Conservation (phyloP, 2,888 invertebrate genomes). For the Cactoblastis cactorum region DNA sequence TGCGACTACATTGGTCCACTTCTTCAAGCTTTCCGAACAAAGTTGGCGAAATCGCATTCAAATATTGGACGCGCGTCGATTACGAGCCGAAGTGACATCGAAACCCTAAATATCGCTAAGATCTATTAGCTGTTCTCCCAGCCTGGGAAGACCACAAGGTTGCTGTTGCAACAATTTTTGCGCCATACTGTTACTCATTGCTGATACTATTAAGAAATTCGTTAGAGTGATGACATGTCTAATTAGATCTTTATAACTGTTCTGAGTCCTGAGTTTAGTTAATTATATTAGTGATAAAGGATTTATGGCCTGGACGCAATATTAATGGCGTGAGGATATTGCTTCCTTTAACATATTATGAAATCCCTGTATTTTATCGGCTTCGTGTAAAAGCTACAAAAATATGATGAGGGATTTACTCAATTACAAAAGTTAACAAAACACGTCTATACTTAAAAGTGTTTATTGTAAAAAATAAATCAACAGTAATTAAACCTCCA, state of each 20-base stretch:
- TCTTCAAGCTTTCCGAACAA: neutral
- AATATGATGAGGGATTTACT: too few species aligned
- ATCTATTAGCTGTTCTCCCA: conserved; percentile 4
- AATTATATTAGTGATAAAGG: neutral
- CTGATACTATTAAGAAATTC: conserved; percentile 9
- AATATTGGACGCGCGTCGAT: neutral
- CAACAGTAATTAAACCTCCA: too few species aligned
- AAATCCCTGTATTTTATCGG: too few species aligned
- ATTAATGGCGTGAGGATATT: too few species aligned
- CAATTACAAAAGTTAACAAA: too few species aligned
- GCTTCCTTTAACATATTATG: too few species aligned
- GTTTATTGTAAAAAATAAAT: too few species aligned
- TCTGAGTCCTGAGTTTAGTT: neutral
- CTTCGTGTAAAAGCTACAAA: too few species aligned
- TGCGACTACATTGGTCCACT: neutral
- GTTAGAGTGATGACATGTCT: conserved; percentile 6
- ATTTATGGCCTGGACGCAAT: neutral
- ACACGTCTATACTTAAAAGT: too few species aligned
- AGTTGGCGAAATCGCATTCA: neutral
- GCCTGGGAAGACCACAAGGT: conserved; percentile 15
- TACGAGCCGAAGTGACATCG: conserved; percentile 15
- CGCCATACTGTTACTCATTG: conserved; percentile 2
- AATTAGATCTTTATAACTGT: conserved; percentile 1
- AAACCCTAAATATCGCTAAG: conserved; percentile 23
- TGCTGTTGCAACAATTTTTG: conserved; percentile 10